Percentiles rank a stretch among this genome's conserved stretches.
Evolutionary conservation across 2,888 invertebrate species (phyloP).

Genomic region (Oligia latruncula): DNA sequence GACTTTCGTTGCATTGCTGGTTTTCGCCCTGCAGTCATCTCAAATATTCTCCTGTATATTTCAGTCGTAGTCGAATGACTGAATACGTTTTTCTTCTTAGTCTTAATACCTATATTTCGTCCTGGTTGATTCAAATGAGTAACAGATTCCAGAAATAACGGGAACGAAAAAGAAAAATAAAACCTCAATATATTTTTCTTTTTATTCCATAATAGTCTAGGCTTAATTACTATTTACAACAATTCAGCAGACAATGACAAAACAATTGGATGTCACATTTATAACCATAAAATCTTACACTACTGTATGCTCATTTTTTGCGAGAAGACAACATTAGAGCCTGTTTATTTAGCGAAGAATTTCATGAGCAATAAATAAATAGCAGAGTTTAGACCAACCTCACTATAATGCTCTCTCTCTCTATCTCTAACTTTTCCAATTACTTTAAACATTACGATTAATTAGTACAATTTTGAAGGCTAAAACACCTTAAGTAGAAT

Average conservation of each 20-base stretch:
- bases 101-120: not conserved
- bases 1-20: too few relatives aligned
- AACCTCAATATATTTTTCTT: constrained; percentile 48
- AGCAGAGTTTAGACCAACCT: constrained; percentile 33
- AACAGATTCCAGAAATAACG: not conserved
- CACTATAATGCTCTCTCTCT: constrained; percentile 39
- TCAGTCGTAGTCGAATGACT: not conserved
- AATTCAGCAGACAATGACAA: constrained; percentile 59
- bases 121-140: not conserved
- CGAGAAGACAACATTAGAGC: constrained; percentile 45
- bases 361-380: constrained; percentile 61
- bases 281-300: constrained; percentile 55
- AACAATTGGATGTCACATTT: constrained; percentile 62
- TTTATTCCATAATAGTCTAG: constrained; percentile 58
- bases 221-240: constrained; percentile 72
- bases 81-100: not conserved
- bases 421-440: constrained; percentile 35
- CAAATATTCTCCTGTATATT: too few relatives aligned
- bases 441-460: constrained; percentile 39
- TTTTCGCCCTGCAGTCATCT: too few relatives aligned
- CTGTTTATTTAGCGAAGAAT: constrained; percentile 23
- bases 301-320: constrained; percentile 43
- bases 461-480: constrained; percentile 56
- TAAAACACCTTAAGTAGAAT: constrained; percentile 60
- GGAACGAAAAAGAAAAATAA: constrained; percentile 35